Evolutionary conservation across 2,113 vertebrate genomes (phyloP).

Genomic region (Nibea coibor): DNA sequence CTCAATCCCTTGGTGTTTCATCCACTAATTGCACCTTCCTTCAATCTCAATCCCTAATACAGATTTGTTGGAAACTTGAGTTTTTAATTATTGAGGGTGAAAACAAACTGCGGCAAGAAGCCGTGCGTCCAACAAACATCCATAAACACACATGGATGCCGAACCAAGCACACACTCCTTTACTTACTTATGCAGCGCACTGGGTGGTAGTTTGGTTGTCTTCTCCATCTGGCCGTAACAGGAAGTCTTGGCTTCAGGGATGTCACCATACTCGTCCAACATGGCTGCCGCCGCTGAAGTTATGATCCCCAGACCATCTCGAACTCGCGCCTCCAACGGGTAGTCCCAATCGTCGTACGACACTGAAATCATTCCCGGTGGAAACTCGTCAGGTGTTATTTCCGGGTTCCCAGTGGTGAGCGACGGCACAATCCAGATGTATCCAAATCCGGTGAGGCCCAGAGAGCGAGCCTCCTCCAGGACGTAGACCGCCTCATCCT

Average conservation of each 20-base stretch:
- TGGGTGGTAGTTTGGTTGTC: slow-evolving; percentile 85
- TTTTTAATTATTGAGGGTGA: slow-evolving; percentile 48
- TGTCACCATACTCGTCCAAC: slow-evolving; percentile 93
- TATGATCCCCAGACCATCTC: slow-evolving; percentile 95
- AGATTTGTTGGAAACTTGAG: slow-evolving; percentile 32
- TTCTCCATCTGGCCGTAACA: slow-evolving; percentile 92
- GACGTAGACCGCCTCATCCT: slow-evolving; percentile 93
- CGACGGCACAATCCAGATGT: slow-evolving; percentile 98
- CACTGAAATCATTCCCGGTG: slow-evolving; percentile 95
- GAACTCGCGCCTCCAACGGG: slow-evolving; percentile 90
- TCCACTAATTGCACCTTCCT: slow-evolving; percentile 54
- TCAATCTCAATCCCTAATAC: slow-evolving; percentile 5
- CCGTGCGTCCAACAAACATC: neutral
- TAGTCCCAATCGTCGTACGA: slow-evolving; percentile 99
- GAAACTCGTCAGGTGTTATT: slow-evolving; percentile 91
- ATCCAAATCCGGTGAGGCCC: slow-evolving; percentile 95
- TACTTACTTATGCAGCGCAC: slow-evolving; percentile 94
- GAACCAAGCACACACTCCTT: neutral
- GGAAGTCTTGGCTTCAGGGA: slow-evolving; percentile 93
- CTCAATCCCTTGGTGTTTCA: slow-evolving; percentile 29
- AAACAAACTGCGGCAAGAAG: slow-evolving; percentile 31
- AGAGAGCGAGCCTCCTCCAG: slow-evolving; percentile 96
- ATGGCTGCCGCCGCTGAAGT: slow-evolving; percentile 94
- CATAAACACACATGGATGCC: neutral
- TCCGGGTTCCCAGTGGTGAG: slow-evolving; percentile 93